phyloP scores from a whole-genome alignment of 2,888 invertebrate genomes.

The Drosophila villosipedis region DNA sequence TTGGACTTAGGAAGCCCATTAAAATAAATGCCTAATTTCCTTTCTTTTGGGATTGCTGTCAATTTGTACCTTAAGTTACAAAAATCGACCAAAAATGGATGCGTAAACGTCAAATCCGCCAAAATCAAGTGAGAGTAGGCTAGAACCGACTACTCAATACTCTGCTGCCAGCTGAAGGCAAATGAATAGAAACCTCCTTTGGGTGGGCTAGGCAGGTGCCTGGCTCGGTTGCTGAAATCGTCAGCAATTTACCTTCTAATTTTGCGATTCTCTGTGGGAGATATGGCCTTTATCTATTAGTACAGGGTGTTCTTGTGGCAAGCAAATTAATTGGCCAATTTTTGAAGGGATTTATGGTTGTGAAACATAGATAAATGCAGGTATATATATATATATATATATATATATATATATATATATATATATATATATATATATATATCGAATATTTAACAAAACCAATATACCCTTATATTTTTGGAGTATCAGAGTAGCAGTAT shows the following conservation, averaged over 20 bases:
- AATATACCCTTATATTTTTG: background rate
- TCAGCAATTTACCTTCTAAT: background rate
- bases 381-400: background rate
- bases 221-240: background rate
- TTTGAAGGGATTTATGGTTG: too few relatives aligned
- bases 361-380: too few relatives aligned
- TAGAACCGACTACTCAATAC: background rate
- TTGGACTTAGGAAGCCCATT: constrained; percentile 69
- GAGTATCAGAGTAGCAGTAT: background rate
- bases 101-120: constrained; percentile 59
- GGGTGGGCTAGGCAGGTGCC: background rate
- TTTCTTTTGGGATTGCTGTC: constrained; percentile 57
- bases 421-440: background rate
- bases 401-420: background rate
- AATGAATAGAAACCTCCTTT: background rate
- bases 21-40: constrained; percentile 77
- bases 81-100: constrained; percentile 62
- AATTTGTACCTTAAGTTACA: constrained; percentile 67
- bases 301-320: background rate
- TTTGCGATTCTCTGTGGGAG: background rate
- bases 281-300: background rate
- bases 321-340: background rate
- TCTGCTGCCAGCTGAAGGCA: background rate
- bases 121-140: background rate
- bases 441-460: background rate